phyloP scores from a whole-genome alignment of 2,888 invertebrate genomes.

The Drosophila niveifrons region DNA sequence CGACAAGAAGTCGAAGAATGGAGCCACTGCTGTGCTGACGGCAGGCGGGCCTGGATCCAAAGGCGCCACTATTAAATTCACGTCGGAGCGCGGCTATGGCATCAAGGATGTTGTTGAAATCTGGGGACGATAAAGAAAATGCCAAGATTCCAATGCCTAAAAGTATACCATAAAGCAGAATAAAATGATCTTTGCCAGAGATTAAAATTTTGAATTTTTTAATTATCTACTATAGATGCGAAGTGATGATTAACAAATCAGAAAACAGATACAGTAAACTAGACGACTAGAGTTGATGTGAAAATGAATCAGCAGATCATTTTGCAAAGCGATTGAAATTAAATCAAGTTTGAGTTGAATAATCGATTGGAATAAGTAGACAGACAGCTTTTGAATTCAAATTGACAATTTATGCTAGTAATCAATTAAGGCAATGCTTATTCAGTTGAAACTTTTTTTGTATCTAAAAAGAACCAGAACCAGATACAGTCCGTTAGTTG shows the following conservation, averaged over 20 bases:
- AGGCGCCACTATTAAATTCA: constrained; percentile 85
- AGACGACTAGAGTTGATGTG: background rate
- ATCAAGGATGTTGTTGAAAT: constrained; percentile 82
- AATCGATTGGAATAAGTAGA: background rate
- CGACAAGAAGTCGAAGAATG: constrained; percentile 71
- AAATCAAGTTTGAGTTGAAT: background rate
- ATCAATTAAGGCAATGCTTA: constrained; percentile 6
- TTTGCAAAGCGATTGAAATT: background rate
- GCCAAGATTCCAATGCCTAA: constrained; percentile 22
- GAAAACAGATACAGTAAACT: background rate
- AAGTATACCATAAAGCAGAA: constrained; percentile 34
- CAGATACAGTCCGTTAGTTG: constrained; percentile 9
- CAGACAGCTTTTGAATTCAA: background rate
- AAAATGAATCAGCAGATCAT: background rate
- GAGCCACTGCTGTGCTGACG: constrained; percentile 83
- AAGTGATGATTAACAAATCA: background rate
- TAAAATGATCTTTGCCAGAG: background rate
- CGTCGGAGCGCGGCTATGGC: constrained; percentile 84
- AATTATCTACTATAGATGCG: background rate
- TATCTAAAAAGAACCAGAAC: background rate
- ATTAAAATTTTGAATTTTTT: background rate
- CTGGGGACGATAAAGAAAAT: constrained; percentile 61
- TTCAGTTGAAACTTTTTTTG: constrained; percentile 7
- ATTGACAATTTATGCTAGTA: background rate
- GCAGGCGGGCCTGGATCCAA: constrained; percentile 85